These are phyloP conservation scores for Mystacides longicornis DNA, from an alignment of 2,888 invertebrate genomes.

Conservation along the genomic window DNA sequence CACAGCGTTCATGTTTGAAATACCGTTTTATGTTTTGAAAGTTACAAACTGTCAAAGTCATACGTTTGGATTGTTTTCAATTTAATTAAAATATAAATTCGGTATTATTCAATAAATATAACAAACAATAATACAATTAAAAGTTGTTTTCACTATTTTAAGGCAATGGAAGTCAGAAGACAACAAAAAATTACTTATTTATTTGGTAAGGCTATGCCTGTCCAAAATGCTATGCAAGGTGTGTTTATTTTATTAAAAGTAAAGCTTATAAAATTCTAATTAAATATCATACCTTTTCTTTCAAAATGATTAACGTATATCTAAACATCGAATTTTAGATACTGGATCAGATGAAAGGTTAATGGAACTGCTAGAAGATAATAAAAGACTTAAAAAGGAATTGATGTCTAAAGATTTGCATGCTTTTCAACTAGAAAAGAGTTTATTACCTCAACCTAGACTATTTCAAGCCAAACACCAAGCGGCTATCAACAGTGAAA, in stretches of 20 bases:
- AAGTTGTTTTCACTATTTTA: not conserved
- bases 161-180: not conserved
- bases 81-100: too few relatives aligned
- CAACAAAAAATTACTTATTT: not conserved
- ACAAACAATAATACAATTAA: too few relatives aligned
- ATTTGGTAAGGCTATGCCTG: not conserved
- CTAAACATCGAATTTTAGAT: not conserved
- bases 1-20: too few relatives aligned
- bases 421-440: slow-evolving; percentile 13
- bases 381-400: slow-evolving; percentile 9
- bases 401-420: slow-evolving; percentile 9
- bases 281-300: not conserved
- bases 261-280: not conserved
- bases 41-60: too few relatives aligned
- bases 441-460: slow-evolving; percentile 14
- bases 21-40: too few relatives aligned
- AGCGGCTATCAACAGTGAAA: slow-evolving; percentile 11
- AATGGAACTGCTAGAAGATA: slow-evolving; percentile 13
- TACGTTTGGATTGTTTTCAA: too few relatives aligned
- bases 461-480: slow-evolving; percentile 8
- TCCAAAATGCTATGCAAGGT: not conserved
- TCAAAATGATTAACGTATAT: not conserved
- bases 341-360: slow-evolving; percentile 6
- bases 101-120: too few relatives aligned
- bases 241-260: not conserved